phyloP scores from a whole-genome alignment of 1,140 invertebrate species.

The Zaprionus nigranus region DNA sequence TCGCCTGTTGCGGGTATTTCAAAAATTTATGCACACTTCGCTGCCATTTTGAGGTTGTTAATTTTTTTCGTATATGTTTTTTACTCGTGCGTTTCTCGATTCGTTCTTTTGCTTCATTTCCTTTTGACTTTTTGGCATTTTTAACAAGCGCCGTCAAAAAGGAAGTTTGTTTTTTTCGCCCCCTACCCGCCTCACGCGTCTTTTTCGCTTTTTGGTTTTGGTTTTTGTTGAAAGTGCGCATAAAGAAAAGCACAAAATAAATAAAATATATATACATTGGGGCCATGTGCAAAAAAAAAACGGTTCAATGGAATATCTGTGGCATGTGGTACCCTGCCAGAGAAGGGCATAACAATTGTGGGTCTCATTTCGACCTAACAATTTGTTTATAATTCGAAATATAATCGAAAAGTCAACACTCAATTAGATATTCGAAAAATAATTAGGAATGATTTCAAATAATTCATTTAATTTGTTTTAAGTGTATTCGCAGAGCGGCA shows the following conservation, averaged over 20 bases:
- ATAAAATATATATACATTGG: slow-evolving; percentile 40
- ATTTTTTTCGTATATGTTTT: slow-evolving; percentile 55
- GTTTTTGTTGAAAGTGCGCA: slow-evolving; percentile 38
- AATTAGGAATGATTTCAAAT: neutral
- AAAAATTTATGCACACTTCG: slow-evolving; percentile 81
- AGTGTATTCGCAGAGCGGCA: slow-evolving; percentile 18
- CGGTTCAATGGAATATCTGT: slow-evolving; percentile 18
- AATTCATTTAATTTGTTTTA: slow-evolving; percentile 7
- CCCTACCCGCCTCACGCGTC: neutral
- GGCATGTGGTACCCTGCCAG: neutral
- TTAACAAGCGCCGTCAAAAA: slow-evolving; percentile 81
- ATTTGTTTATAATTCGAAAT: neutral
- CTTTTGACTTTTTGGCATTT: slow-evolving; percentile 65
- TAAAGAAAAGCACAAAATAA: slow-evolving; percentile 58
- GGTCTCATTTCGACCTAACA: neutral
- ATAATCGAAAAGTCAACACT: neutral
- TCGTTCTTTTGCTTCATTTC: slow-evolving; percentile 53
- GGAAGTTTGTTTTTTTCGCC: slow-evolving; percentile 62
- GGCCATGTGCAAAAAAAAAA: slow-evolving; percentile 53
- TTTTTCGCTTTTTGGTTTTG: slow-evolving; percentile 27
- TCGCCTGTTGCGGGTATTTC: slow-evolving; percentile 63
- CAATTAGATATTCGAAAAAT: neutral
- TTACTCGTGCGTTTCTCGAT: slow-evolving; percentile 22
- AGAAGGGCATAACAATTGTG: neutral
- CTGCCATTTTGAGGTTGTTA: slow-evolving; percentile 77